phyloP scores from a whole-genome alignment of 37 sponge, comb jelly and placozoan species.

The Chondrosia reniformis region DNA sequence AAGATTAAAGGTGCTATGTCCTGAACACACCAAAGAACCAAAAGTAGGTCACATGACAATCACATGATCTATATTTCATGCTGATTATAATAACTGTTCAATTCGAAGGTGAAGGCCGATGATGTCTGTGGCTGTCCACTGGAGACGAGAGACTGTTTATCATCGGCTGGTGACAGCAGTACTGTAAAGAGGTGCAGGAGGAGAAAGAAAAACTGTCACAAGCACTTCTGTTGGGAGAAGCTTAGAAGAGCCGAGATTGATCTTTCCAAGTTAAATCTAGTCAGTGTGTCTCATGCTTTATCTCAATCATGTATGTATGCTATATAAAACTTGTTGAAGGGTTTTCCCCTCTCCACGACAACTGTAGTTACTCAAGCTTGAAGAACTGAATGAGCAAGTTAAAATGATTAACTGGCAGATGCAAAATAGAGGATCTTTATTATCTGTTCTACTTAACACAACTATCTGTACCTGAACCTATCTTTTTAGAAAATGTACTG shows the following conservation, averaged over 20 bases:
- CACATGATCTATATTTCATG: too few species aligned
- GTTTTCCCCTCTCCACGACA: not conserved
- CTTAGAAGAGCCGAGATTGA: constrained; percentile 90
- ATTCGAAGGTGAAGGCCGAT: constrained; percentile 58
- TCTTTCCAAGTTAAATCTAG: constrained; percentile 82
- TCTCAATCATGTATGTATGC: not conserved
- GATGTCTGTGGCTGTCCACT: constrained; percentile 98
- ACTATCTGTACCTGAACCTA: too few species aligned
- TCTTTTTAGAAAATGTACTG: too few species aligned
- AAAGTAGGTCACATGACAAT: constrained; percentile 65
- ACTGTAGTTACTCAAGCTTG: constrained; percentile 82
- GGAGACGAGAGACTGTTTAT: constrained; percentile 33
- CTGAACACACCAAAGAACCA: constrained; percentile 96
- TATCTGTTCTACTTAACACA: constrained; percentile 73
- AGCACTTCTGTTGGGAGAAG: constrained; percentile 91
- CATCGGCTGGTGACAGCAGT: not conserved
- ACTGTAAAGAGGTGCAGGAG: constrained; percentile 40
- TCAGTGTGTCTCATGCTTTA: constrained; percentile 3
- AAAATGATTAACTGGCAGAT: constrained; percentile 73
- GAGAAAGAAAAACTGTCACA: constrained; percentile 70
- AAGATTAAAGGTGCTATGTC: constrained; percentile 82
- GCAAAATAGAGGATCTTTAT: constrained; percentile 54
- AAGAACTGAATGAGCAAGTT: constrained; percentile 83
- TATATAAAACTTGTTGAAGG: not conserved
- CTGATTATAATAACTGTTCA: not conserved